phyloP scores from a whole-genome alignment of 1,140 invertebrate species.

The Drosophila virilis region DNA sequence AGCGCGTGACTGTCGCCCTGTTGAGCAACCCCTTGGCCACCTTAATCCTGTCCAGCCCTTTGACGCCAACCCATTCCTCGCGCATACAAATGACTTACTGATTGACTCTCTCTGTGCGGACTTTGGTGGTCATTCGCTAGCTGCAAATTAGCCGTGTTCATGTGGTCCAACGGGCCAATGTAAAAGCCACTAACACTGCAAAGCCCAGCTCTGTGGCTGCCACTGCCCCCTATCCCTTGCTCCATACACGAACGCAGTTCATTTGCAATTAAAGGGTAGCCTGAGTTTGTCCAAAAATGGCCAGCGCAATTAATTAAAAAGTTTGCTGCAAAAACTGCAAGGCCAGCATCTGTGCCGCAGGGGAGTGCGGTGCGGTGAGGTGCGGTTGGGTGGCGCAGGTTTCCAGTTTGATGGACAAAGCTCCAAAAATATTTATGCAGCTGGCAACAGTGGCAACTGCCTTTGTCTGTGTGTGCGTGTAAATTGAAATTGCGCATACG shows the following conservation, averaged over 20 bases:
- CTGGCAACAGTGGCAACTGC: constrained; percentile 8
- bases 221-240: no score
- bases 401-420: constrained; percentile 25
- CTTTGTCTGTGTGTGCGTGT: constrained; percentile 11
- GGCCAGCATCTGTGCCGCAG: constrained; percentile 2
- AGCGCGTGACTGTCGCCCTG: constrained; percentile 60
- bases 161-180: constrained; percentile 38
- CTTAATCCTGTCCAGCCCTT: no score
- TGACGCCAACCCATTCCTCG: not conserved
- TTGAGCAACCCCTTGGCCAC: constrained; percentile 17
- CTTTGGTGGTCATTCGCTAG: constrained; percentile 11
- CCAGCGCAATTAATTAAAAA: constrained; percentile 77
- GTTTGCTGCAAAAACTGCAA: constrained; percentile 52
- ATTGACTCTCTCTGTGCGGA: constrained; percentile 55
- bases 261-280: constrained; percentile 56
- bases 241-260: constrained; percentile 10
- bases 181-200: constrained; percentile 9
- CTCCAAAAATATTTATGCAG: constrained; percentile 58
- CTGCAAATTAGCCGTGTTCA: constrained; percentile 70
- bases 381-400: not conserved
- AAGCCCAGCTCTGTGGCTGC: no score
- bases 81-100: constrained; percentile 63
- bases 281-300: constrained; percentile 51
- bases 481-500: constrained; percentile 57
- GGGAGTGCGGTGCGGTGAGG: not conserved